Base-by-base conservation (phyloP, 2,888 invertebrate genomes). In the Diogma glabrata region DNA sequence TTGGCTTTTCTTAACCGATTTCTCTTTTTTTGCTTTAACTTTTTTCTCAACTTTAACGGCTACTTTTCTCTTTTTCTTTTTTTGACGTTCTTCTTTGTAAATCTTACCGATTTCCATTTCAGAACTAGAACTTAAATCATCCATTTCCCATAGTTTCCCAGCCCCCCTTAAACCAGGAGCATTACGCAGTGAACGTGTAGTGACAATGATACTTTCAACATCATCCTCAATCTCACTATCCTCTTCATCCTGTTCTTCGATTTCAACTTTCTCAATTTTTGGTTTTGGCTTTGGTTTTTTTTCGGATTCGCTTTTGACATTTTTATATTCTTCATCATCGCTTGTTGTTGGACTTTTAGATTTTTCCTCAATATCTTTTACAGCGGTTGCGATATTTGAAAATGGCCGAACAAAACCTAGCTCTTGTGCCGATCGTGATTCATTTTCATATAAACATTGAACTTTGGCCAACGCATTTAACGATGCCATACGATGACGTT, bases 401-500 rank as follows among this genome's bases (percentile, higher is more conserved):
- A 75, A 61, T 75, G 73, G 71, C 74, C 72, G 38, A 74, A 62
- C 43, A 22, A 43, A 43, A 0, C 79, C 79, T 54, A 79, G 60
- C 60, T 79, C 78, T 62, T 84, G 77, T 54, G 82, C 84, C 1
- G 82, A 81, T 48, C 84, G 75, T 49, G 84, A 82, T 70, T 91
- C 91, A 64, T 91, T 91, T 68, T 91, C 91, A 63, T 91, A 91
- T 20, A 92, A 74, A 63, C 90, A 90, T 65, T 91, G 90, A 3
- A 92, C 91, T 73, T 91, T 91, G 22, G 90, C 90, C 58, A 87
- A 67, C 1, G 92, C 92, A 64, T 92, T 92, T 24, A 92, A 69
- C 3, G 91, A 90, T 30, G 92, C 92, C 69, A 90, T 88, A 57
- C 92, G 77, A 64, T 87, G 87, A 43, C 84, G 76, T 67, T 88